These are phyloP conservation scores for Osedax fenrisi DNA, from an alignment of 2,888 invertebrate genomes.

Conservation along the genomic window DNA sequence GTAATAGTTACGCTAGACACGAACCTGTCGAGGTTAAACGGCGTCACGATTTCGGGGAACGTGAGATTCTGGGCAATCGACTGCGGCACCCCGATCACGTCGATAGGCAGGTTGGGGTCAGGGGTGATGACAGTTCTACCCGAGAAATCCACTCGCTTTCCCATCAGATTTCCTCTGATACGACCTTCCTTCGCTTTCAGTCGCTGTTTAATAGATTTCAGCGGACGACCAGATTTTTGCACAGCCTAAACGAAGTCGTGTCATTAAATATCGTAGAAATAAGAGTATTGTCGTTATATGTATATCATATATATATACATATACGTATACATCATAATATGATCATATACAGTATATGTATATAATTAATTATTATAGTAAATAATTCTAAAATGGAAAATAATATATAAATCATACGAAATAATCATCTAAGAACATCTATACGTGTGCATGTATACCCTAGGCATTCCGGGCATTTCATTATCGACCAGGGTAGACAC, in stretches of 20 bases:
- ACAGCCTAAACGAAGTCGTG: slow-evolving; percentile 59
- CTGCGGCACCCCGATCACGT: slow-evolving; percentile 94
- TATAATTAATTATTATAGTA: no score
- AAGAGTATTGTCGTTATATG: background rate
- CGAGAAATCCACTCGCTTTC: slow-evolving; percentile 98
- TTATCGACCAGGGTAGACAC: slow-evolving; percentile 95
- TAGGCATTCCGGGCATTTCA: slow-evolving; percentile 76
- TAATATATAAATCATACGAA: no score
- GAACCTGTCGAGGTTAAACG: slow-evolving; percentile 92
- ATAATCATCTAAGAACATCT: no score
- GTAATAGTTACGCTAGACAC: no score
- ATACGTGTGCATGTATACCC: no score
- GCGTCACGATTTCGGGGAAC: slow-evolving; percentile 96
- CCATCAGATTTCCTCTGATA: slow-evolving; percentile 98
- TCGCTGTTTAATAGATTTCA: slow-evolving; percentile 91
- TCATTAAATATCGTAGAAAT: no score
- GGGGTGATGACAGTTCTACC: slow-evolving; percentile 77
- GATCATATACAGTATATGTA: no score
- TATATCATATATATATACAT: background rate
- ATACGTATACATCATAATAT: no score
- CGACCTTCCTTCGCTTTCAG: slow-evolving; percentile 94
- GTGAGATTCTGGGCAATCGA: slow-evolving; percentile 97
- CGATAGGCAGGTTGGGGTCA: slow-evolving; percentile 62
- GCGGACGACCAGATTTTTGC: slow-evolving; percentile 95
- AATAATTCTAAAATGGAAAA: no score